Evolutionary conservation across 1,140 invertebrate species (phyloP), one percentile per base, ranked within the genome.

Genomic region (Melitaea cinxia): DNA sequence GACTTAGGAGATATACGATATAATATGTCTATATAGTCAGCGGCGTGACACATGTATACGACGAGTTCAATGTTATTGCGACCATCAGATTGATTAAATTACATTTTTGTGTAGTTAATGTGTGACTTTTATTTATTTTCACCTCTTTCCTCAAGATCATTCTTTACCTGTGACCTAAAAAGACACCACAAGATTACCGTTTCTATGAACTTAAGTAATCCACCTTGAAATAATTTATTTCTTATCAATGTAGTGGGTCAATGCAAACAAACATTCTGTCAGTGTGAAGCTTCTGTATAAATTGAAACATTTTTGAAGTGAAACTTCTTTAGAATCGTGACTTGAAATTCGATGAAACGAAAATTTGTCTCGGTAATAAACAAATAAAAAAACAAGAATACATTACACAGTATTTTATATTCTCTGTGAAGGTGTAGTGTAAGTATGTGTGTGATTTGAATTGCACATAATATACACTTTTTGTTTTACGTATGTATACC

Each of bases 81-180:
- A 89, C 85, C 79, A 89, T 87, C 87, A 82, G 73, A 83, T 89
- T 83, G 77, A 87, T 68, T 88, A 80, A 86, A 80, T 88, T 89
- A 88, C 81, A 88, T 88, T 88, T 89, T 89, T 89, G 85, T 89
- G 87, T 89, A 89, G 87, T 89, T 88, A 88, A 19, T 42, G 49
- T 35, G 12, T 30, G 70, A 70, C 77, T 88, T 86, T 88, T 77
- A 80, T 82, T 83, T 77, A 28, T n/a, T 60, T 57, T 30, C 15
- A 17, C 42, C 42, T 24, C 19, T 12, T 21, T 4, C 19, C 17
- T 6, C 1, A 19, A 45, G 23, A n/a, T 2, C 30, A 6, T 33
- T 42, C 1, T 17, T 5, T 17, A 42, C 6, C 1, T 19, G 37
- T n/a, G 37, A 42, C 37, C 37, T 17, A 17, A 17, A 17, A 42